Percentiles rank a stretch among this genome's conserved stretches.
These are phyloP conservation scores for Enteromius trimaculatus DNA, from an alignment of 2,797 vertebrate genomes.

Conservation along the genomic window DNA sequence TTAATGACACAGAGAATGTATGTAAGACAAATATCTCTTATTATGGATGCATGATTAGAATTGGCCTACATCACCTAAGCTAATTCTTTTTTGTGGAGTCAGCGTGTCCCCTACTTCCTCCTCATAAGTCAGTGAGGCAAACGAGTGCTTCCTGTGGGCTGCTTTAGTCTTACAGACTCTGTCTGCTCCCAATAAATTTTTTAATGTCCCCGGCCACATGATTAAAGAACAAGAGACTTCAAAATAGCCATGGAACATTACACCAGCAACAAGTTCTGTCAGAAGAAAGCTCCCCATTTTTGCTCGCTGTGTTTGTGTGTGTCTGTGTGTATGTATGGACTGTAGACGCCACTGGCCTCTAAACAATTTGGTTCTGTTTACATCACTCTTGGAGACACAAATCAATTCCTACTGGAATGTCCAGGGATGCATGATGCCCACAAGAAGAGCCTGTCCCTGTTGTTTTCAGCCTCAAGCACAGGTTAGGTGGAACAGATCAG, in stretches of 20 bases:
- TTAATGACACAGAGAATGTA: background rate
- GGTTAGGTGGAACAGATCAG: slow-evolving; percentile 21
- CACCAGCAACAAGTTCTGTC: slow-evolving; percentile 48
- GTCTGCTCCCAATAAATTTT: slow-evolving; percentile 70
- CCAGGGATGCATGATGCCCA: background rate
- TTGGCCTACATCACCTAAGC: slow-evolving; percentile 25
- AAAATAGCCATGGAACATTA: slow-evolving; percentile 57
- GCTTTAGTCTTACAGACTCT: slow-evolving; percentile 40
- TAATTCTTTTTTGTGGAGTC: slow-evolving; percentile 6
- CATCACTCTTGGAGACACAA: slow-evolving; percentile 8
- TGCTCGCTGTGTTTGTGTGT: slow-evolving; percentile 36
- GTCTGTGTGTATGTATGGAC: slow-evolving; percentile 1
- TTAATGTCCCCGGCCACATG: slow-evolving; percentile 65
- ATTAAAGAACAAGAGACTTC: slow-evolving; percentile 66
- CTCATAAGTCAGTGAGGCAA: slow-evolving; percentile 33
- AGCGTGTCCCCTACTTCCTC: slow-evolving; percentile 25
- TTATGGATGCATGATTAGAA: background rate
- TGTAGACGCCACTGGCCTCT: slow-evolving; percentile 11
- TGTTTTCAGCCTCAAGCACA: slow-evolving; percentile 37
- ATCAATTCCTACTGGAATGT: background rate
- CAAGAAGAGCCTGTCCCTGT: slow-evolving; percentile 13
- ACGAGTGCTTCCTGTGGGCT: slow-evolving; percentile 45
- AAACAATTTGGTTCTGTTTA: slow-evolving; percentile 45
- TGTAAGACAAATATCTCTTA: background rate
- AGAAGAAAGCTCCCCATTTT: background rate